Base-by-base conservation (phyloP, 2,888 invertebrate genomes). In the Autographa gamma region DNA sequence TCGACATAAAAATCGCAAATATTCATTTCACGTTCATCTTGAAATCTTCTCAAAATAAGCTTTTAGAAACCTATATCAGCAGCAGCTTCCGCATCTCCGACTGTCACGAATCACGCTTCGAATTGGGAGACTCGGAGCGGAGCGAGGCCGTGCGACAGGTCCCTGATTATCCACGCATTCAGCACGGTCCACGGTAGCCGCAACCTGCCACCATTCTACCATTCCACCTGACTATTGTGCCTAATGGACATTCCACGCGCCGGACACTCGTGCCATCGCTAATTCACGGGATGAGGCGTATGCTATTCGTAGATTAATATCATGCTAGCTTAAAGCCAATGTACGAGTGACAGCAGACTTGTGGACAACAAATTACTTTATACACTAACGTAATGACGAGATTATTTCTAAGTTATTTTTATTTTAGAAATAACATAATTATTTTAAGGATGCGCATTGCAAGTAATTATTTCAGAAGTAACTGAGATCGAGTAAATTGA, bases 151-250 rank as follows among this genome's bases (percentile, higher is more conserved):
- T 95, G 95, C 93, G 95, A 95, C 95, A 93, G 93, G 94, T 94
- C 92, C 78, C 90, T 90, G 91, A 95, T 95, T 95, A 91, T 93
- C 89, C 85, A 93, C 95, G 95, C 94, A 93, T 95, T 94, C 90
- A 92, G 91, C 92, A 92, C 92, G 93, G 91, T 82, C 74, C 48
- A 78, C 68, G 60, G 88, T 79, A 77, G 69, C 79, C 79, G 76
- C 78, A 80, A 81, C 74, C 77, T 83, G 81, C 86, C 89, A 88
- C 89, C 87, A 90, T 88, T 88, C 87, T 81, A 85, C 83, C 83
- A 86, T 79, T 83, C 48, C 8, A 48, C n/a, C n/a, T n/a, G 80
- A 83, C 80, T 81, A 87, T 86, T 85, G 83, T 85, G 73, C 79
- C 80, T 91, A 91, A 92, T 92, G 88, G 88, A 78, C 88, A 92